Base-by-base conservation (phyloP, 2,113 vertebrate genomes). In the Synodontis membranacea region DNA sequence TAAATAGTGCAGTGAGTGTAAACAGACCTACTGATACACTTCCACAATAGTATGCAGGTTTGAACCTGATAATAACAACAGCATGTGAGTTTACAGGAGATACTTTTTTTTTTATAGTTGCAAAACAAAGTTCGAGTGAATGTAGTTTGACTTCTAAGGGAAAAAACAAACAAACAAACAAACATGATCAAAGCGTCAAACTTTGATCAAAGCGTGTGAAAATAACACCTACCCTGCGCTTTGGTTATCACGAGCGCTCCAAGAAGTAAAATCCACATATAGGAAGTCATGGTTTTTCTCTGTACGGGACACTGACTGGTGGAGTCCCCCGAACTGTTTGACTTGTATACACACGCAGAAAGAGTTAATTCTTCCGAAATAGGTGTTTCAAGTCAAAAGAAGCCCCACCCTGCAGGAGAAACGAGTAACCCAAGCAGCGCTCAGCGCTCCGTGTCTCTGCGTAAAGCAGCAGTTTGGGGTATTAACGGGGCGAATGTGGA, bases 231-330 rank as follows among this genome's bases (percentile, higher is more conserved):
- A 93, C 93, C 91, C 66, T 94, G 52, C 0, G 91, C 85, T 58
- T 84, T 88, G 1, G 92, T 82, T 28, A 85, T 90, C 44, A 90
- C n/a, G 6, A 94, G 88, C n/a, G 86, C 46, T 31, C 92, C 82
- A 7, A 93, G 58, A 0, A 86, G 34, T 81, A 85, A 11, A 28
- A 88, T 89, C 91, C 93, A 84, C 52, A 92, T 15, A 28, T n/a
- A 82, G 17, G 84, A 86, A 88, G 84, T 88, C 94, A 95, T 95
- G n/a, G n/a, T 19, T 37, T 34, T 75, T 3, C 8, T 28, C 15
- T 86, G 85, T 1, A 50, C 44, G 1, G 58, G 12, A 23, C 76
- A 56, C 80, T 81, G 56, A 1, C 19, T 60, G 23, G 23, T 62
- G 44, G 81, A 25, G n/a, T 83, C 25, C 2, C 1, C 19, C 19